Evolutionary conservation across 2,113 vertebrate species (phyloP), one percentile per base, ranked within the genome.

Genomic region (Lycaon pictus): DNA sequence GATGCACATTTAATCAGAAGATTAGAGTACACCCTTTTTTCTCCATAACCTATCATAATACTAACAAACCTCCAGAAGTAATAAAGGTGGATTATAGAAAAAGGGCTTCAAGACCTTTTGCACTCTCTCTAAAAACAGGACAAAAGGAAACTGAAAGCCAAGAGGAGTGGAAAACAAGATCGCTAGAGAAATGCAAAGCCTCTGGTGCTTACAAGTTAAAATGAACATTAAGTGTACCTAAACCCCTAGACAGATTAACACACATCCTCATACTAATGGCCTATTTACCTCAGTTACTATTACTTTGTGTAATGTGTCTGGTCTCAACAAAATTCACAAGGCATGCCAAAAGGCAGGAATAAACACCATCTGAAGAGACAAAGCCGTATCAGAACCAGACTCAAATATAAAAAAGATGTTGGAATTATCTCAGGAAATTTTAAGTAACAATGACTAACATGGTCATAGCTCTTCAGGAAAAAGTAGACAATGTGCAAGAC

Each of bases 321-420:
- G 1, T 85, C 77, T 55, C 12, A 85, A 43, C 37, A 87, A 81
- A 72, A 77, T 62, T 55, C 92, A 43, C 4, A 69, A 76, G 13
- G 22, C 7, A 71, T 82, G 29, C 20, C 87, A 87, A 60, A 91
- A 93, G 56, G n/a, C 55, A 80, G 51, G 27, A 88, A 71, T 35
- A 79, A 76, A 69, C 29, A 87, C 43, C 20, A 17, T 53, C 20
- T 85, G 20, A 89, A 92, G 29, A 81, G 69, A 67, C 5, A 80
- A 88, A 92, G 29, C 25, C 84, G 48, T 71, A 60, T 43, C 16
- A 60, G 79, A 94, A 80, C 56, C 20, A 67, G n/a, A 79, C 20
- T 58, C 55, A 94, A 72, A 82, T 58, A 37, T 88, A 84, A 96
- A 94, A 96, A 65, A 72, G 71, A 85, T 19, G 23, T 32, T 86